Conservation (phyloP, 2,888 invertebrate genomes). For the Sinohyriopsis cumingii region DNA sequence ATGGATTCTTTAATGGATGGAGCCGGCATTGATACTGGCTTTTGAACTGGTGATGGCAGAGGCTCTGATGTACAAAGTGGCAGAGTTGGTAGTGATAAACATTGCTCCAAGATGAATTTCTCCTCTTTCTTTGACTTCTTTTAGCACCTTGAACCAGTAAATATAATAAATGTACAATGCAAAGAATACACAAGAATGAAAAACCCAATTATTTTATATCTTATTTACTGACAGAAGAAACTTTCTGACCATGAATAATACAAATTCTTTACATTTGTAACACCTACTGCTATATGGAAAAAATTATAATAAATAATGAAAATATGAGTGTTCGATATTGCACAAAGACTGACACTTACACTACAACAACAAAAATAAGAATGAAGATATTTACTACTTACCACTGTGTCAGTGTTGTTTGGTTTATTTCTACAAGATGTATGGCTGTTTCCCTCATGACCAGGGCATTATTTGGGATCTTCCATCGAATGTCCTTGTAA, state of each 20-base stretch:
- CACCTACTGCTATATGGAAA: no score
- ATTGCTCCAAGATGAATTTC: not conserved
- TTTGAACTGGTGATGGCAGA: not conserved
- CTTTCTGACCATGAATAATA: no score
- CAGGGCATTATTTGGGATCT: conserved; percentile 1
- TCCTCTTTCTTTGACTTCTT: conserved; percentile 1
- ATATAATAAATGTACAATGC: not conserved
- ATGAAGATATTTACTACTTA: not conserved
- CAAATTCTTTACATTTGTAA: no score
- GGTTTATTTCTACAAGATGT: conserved; percentile 14
- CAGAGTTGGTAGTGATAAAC: not conserved
- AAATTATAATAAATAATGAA: no score
- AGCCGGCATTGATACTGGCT: not conserved
- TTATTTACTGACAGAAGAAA: no score
- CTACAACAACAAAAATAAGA: no score
- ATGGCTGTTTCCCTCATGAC: not conserved
- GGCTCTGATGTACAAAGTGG: not conserved
- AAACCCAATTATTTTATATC: no score
- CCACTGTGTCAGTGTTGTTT: not conserved
- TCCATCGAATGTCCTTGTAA: conserved; percentile 10
- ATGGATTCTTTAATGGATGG: no score
- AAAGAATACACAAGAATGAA: no score
- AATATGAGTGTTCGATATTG: not conserved
- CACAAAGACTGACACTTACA: no score
- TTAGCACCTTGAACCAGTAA: not conserved